Conservation (phyloP, 2,888 invertebrate genomes). For the Isoperla grammatica region DNA sequence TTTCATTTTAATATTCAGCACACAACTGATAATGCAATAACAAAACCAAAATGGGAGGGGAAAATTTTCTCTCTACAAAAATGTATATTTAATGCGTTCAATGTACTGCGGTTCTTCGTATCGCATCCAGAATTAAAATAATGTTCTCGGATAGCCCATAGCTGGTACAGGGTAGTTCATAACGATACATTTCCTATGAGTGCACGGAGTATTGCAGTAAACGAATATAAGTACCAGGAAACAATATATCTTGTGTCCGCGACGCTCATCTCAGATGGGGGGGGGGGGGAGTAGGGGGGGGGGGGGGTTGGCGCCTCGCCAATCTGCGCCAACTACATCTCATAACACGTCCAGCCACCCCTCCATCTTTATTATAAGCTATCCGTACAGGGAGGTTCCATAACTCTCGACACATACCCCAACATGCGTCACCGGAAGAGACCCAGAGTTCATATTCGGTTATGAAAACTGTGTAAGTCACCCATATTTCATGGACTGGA, state of each 20-base stretch:
- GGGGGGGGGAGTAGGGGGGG: not conserved
- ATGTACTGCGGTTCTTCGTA: too few relatives aligned
- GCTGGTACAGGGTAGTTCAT: too few relatives aligned
- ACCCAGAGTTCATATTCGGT: too few relatives aligned
- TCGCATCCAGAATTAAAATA: too few relatives aligned
- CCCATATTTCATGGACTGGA: too few relatives aligned
- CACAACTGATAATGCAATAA: too few relatives aligned
- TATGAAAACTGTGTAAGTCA: too few relatives aligned
- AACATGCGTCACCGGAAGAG: not conserved
- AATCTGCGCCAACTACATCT: conserved; percentile 14
- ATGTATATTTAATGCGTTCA: too few relatives aligned
- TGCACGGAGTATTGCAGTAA: not conserved
- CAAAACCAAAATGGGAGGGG: too few relatives aligned
- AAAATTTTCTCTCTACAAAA: too few relatives aligned
- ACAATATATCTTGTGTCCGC: conserved; percentile 12
- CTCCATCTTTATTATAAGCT: conserved; percentile 5
- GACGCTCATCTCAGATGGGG: not conserved
- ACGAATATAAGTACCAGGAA: conserved; percentile 12
- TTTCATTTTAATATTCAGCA: too few relatives aligned
- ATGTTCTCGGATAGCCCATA: too few relatives aligned
- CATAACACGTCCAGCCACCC: not conserved
- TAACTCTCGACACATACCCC: not conserved
- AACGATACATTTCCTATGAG: not conserved
- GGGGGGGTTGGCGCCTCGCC: conserved; percentile 4
- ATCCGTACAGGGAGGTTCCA: not conserved